A percentile compares a stretch with the other conserved stretches of the same genome.
Evolutionary conservation across 2,113 vertebrate genomes (phyloP).

Genomic region (Indri indri): DNA sequence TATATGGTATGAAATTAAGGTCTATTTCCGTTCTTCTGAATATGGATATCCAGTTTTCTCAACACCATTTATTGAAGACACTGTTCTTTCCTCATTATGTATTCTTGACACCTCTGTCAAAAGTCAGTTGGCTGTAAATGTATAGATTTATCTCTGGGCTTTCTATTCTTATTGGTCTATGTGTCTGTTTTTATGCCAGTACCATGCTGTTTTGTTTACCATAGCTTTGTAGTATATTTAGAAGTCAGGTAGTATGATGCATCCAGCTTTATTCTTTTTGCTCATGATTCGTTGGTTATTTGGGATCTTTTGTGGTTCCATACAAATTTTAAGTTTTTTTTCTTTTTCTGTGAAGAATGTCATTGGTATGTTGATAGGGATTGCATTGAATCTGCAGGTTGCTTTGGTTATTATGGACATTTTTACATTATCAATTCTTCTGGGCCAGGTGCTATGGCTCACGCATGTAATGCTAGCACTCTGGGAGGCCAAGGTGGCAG

Average conservation of each 20-base stretch:
- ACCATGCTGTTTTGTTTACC: neutral
- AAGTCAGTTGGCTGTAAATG: neutral
- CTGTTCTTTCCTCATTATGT: neutral
- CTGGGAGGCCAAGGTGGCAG: too few relatives aligned
- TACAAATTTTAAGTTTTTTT: neutral
- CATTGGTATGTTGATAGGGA: neutral
- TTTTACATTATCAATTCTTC: neutral
- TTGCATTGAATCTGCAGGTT: neutral
- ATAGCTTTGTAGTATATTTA: neutral
- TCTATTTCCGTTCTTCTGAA: neutral
- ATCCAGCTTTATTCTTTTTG: neutral
- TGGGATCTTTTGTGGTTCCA: neutral
- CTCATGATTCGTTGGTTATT: neutral
- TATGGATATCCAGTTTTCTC: neutral
- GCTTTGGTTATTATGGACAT: neutral
- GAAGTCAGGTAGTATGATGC: neutral
- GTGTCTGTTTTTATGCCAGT: neutral
- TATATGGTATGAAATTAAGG: neutral
- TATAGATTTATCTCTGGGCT: neutral
- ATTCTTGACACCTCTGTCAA: neutral
- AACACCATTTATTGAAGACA: neutral
- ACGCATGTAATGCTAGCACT: too few relatives aligned
- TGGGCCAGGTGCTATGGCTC: too few relatives aligned
- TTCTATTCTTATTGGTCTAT: neutral
- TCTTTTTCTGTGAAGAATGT: neutral